Percentiles rank a stretch among this genome's conserved stretches.
Conservation (phyloP, 2,888 invertebrate genomes). For the Drosophila imparisetae region DNA sequence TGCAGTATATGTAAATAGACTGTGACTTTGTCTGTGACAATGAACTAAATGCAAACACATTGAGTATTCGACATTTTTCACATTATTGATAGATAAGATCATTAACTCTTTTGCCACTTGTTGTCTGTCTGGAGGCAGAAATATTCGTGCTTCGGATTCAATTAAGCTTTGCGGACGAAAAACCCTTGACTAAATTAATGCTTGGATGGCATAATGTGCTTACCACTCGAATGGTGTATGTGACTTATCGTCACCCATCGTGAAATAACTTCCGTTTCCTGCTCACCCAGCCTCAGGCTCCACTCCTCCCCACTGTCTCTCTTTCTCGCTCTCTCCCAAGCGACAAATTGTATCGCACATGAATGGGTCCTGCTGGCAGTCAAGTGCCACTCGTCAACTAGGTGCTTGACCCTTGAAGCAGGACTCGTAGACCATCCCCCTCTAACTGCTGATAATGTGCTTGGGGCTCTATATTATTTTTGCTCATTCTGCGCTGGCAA, state of each 20-base stretch:
- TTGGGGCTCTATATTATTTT: constrained; percentile 16
- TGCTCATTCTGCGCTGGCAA: constrained; percentile 32
- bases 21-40: constrained; percentile 56
- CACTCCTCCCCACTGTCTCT: not conserved
- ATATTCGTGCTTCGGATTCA: constrained; percentile 52
- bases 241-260: constrained; percentile 75
- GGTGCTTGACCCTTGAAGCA: constrained; percentile 77
- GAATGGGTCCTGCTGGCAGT: constrained; percentile 45
- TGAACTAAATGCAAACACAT: constrained; percentile 54
- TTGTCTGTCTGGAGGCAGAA: constrained; percentile 11
- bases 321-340: constrained; percentile 2
- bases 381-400: constrained; percentile 57
- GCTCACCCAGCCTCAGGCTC: constrained; percentile 28
- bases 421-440: constrained; percentile 24
- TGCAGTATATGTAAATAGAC: constrained; percentile 27
- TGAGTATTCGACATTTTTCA: constrained; percentile 14
- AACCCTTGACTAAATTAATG: constrained; percentile 60
- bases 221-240: constrained; percentile 56
- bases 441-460: constrained; percentile 18
- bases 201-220: constrained; percentile 50
- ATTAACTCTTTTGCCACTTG: constrained; percentile 33
- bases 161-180: constrained; percentile 39
- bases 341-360: constrained; percentile 26
- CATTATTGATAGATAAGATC: constrained; percentile 30
- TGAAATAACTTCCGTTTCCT: constrained; percentile 75